Conservation (phyloP, 2,888 invertebrate genomes). For the Pseudeuparius sepicola region DNA sequence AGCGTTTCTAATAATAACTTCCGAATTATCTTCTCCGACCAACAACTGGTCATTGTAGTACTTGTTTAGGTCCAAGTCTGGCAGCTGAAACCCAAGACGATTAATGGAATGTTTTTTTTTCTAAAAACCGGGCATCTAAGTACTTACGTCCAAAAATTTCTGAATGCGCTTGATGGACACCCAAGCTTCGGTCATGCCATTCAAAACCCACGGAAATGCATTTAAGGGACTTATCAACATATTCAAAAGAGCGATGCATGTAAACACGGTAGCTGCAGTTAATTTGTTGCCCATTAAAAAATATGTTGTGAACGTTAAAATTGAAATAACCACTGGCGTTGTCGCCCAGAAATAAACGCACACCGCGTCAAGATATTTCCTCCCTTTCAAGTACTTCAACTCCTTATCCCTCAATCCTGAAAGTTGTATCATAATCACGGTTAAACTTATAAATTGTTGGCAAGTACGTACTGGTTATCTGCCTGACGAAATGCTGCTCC, state of each 20-base stretch:
- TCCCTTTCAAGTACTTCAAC: slow-evolving; percentile 64
- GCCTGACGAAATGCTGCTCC: slow-evolving; percentile 76
- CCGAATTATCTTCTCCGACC: slow-evolving; percentile 39
- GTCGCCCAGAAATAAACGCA: slow-evolving; percentile 99
- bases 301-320: slow-evolving; percentile 73
- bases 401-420: slow-evolving; percentile 59
- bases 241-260: slow-evolving; percentile 86
- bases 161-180: slow-evolving; percentile 86
- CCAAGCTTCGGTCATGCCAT: slow-evolving; percentile 93
- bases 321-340: slow-evolving; percentile 83
- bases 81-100: slow-evolving; percentile 43
- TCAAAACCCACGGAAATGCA: slow-evolving; percentile 97
- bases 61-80: slow-evolving; percentile 50
- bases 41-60: slow-evolving; percentile 47
- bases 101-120: no score
- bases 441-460: slow-evolving; percentile 10
- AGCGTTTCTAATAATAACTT: slow-evolving; percentile 47
- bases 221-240: slow-evolving; percentile 94
- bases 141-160: slow-evolving; percentile 64
- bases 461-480: slow-evolving; percentile 54
- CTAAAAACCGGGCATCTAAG: no score
- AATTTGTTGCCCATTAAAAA: slow-evolving; percentile 67
- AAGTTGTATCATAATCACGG: slow-evolving; percentile 22
- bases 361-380: slow-evolving; percentile 93
- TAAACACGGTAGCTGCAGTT: slow-evolving; percentile 86